These are phyloP conservation scores for Hemicrepidius hirtus DNA, from an alignment of 2,888 invertebrate genomes.

Conservation along the genomic window DNA sequence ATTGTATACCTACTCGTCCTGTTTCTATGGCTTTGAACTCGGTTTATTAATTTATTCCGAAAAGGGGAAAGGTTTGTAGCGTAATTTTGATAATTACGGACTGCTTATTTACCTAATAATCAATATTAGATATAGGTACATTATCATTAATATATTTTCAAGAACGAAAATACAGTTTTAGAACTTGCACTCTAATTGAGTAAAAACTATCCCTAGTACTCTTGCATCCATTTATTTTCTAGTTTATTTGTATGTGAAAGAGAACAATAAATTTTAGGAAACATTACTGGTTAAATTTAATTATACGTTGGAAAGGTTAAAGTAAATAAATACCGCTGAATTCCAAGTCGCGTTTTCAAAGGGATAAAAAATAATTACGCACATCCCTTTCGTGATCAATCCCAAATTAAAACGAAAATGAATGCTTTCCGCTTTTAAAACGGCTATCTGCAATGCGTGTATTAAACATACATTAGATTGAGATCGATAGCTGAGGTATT, in stretches of 20 bases:
- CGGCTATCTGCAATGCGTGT: conserved; percentile 52
- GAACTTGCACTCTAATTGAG: too few relatives aligned
- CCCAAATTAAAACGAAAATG: conserved; percentile 52
- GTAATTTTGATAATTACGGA: too few relatives aligned
- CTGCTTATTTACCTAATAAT: too few relatives aligned
- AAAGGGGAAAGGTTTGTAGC: too few relatives aligned
- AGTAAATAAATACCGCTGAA: conserved; percentile 47
- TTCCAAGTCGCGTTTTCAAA: conserved; percentile 47
- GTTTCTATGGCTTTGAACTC: too few relatives aligned
- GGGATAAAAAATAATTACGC: conserved; percentile 53
- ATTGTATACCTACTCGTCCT: too few relatives aligned
- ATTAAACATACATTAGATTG: conserved; percentile 51
- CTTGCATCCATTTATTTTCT: conserved; percentile 2
- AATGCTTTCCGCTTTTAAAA: conserved; percentile 51
- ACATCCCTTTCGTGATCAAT: conserved; percentile 54
- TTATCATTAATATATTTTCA: too few relatives aligned
- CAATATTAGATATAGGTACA: too few relatives aligned
- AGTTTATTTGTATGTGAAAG: conserved; percentile 15
- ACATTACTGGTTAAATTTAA: conserved; percentile 44
- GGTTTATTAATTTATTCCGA: too few relatives aligned
- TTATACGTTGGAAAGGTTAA: conserved; percentile 41
- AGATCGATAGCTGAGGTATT: conserved; percentile 45
- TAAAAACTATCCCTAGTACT: neutral
- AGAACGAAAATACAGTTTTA: too few relatives aligned
- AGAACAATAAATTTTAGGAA: conserved; percentile 29